phyloP scores from a whole-genome alignment of 1,140 invertebrate species.

The Battus philenor region DNA sequence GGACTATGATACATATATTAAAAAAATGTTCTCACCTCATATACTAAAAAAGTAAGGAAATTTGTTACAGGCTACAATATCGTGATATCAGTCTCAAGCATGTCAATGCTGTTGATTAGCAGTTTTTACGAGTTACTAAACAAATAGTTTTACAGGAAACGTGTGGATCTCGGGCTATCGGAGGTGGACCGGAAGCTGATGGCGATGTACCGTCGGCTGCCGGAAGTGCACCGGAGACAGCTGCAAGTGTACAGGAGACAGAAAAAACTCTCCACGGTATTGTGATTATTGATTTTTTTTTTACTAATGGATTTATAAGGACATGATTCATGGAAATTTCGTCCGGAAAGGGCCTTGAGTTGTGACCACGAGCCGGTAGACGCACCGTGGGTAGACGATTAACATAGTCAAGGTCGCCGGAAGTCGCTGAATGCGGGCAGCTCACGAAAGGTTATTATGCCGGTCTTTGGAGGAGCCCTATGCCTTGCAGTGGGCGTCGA shows the following conservation, averaged over 20 bases:
- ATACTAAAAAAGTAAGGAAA: no score
- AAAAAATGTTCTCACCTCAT: no score
- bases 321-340: neutral
- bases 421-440: no score
- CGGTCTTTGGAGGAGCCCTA: no score
- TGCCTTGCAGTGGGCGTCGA: no score
- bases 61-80: no score
- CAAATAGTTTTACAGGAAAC: slow-evolving; percentile 49
- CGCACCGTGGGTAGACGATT: neutral
- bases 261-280: slow-evolving; percentile 59
- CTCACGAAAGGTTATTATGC: no score
- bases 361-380: no score
- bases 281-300: neutral
- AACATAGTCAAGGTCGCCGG: neutral
- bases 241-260: slow-evolving; percentile 58
- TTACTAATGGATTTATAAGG: neutral
- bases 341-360: neutral
- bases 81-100: no score
- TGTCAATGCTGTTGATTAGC: no score
- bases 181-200: slow-evolving; percentile 63
- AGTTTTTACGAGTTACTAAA: no score
- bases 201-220: slow-evolving; percentile 61
- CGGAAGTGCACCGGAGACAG: slow-evolving; percentile 55
- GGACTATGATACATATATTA: no score
- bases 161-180: slow-evolving; percentile 51